Evolutionary conservation across 2,888 invertebrate species (phyloP).

Genomic region (Clusia tigrina): DNA sequence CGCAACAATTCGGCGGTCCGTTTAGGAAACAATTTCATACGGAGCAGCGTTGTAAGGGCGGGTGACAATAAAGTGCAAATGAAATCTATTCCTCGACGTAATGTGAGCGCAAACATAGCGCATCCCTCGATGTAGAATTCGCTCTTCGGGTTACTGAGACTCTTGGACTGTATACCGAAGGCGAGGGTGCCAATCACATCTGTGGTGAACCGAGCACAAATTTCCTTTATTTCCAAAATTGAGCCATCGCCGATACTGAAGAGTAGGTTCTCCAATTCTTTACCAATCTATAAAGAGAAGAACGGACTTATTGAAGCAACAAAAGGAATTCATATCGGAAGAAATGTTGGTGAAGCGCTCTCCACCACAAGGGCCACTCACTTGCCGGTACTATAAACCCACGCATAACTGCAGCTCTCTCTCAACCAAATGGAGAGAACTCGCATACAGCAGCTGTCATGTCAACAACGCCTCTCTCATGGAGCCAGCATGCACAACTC

Average conservation of each 20-base stretch:
- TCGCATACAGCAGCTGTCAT: too few species aligned
- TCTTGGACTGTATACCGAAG: slow-evolving; percentile 44
- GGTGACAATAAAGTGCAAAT: slow-evolving; percentile 44
- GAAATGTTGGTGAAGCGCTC: too few species aligned
- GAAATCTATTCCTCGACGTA: slow-evolving; percentile 38
- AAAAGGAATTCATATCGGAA: too few species aligned
- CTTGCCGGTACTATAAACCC: too few species aligned
- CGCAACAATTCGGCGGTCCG: slow-evolving; percentile 50
- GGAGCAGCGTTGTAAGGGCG: slow-evolving; percentile 32
- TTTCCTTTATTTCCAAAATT: slow-evolving; percentile 38
- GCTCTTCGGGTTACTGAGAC: slow-evolving; percentile 41
- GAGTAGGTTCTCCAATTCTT: background rate
- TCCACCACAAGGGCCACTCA: background rate
- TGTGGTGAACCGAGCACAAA: slow-evolving; percentile 39
- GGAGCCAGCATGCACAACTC: too few species aligned
- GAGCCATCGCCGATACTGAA: background rate
- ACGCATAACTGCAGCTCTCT: too few species aligned
- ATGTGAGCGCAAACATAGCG: slow-evolving; percentile 37
- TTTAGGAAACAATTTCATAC: slow-evolving; percentile 40
- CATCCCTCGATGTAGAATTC: slow-evolving; percentile 43
- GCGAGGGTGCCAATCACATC: slow-evolving; percentile 49
- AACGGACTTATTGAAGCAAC: background rate
- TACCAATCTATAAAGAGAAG: background rate
- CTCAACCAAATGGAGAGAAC: too few species aligned
- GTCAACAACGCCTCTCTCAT: too few species aligned